A percentile compares a stretch with the other conserved stretches of the same genome.
Evolutionary conservation across 2,888 invertebrate genomes (phyloP).

Genomic region (Rhaphigaster nebulosa): DNA sequence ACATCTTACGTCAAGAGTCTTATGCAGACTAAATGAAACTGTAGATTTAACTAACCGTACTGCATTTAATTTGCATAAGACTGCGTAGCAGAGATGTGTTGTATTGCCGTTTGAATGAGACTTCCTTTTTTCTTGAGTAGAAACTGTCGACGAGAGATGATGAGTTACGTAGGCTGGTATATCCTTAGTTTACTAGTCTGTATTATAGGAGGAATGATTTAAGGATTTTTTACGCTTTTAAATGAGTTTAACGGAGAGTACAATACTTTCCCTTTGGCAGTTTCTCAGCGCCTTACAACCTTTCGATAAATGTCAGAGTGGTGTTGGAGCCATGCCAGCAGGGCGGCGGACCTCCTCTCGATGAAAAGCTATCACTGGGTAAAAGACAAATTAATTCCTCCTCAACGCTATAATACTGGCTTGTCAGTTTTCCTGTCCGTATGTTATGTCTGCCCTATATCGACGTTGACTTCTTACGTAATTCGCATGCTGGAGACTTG

Average conservation of each 20-base stretch:
- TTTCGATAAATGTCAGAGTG: conserved; percentile 3
- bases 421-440: neutral
- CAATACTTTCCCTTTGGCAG: neutral
- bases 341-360: neutral
- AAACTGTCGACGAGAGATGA: no score
- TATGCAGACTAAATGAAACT: no score
- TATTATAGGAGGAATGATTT: no score
- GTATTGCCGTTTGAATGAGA: no score
- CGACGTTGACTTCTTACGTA: neutral
- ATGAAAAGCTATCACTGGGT: neutral
- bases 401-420: neutral
- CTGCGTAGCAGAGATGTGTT: no score
- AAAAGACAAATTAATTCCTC: neutral
- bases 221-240: no score
- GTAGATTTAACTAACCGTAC: no score
- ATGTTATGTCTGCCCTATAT: neutral
- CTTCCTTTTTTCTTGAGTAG: no score
- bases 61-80: no score
- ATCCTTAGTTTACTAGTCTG: no score
- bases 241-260: neutral
- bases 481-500: neutral
- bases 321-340: neutral
- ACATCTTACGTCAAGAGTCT: no score
- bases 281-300: conserved; percentile 4
- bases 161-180: no score